Evolutionary conservation across 2,888 invertebrate species (phyloP), one percentile per base, ranked within the genome.

Genomic region (Lasioglossum figueresi): DNA sequence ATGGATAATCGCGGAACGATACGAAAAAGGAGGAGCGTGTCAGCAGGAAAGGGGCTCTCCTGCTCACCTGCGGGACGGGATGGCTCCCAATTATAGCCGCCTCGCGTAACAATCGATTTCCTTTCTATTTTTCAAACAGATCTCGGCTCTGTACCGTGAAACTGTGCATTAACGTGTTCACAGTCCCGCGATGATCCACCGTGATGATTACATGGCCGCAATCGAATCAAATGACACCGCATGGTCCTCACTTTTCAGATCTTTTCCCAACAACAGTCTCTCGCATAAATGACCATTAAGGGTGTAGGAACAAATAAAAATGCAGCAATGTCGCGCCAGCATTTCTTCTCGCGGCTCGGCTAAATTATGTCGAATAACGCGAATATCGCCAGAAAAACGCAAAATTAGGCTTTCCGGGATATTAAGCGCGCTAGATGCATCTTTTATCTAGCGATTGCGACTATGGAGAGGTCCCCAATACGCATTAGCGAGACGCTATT

Each of bases 31-130:
- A 74, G 34, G 56, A 70, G 48, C 66, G 45, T 8, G 63, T 34
- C 72, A 72, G 66, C 43, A 68, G 75, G 52, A 78, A 52, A 48
- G 27, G 59, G 19, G 73, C 56, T 40, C n/a, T 16, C n/a, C 66
- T 73, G 66, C 43, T 68, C 37, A 31, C 27, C 52, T n/a, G 27
- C 12, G n/a, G 31, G 48, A 73, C 31, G 68, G 43, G 66, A 68
- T 79, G 68, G 31, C 37, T 71, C 71, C 40, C 31, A 75, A 82
- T 74, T 75, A 74, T 59, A 43, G 68, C 72, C 48, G 43, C 23
- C 43, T 34, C 43, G 56, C 40, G 34, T 82, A 89, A 83, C 83
- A 78, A 85, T 77, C 83, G 71, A 85, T 87, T 80, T 80, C 83
- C 82, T 74, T 76, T 77, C 77, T 68, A 68, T 75, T 75, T 71